phyloP scores from a whole-genome alignment of 2,888 invertebrate species.

The Tenodera sinensis region DNA sequence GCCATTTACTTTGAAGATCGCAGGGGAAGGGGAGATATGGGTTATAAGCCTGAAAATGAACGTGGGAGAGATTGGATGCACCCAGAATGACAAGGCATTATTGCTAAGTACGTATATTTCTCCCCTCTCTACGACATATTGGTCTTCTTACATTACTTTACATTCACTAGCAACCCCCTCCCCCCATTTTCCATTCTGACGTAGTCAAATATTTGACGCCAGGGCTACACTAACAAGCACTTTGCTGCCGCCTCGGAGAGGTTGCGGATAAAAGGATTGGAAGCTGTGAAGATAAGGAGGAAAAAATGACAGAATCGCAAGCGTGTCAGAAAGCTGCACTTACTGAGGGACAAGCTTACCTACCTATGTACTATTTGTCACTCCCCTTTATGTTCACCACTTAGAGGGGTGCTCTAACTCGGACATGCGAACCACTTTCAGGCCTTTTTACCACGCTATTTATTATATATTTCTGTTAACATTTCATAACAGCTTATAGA shows the following conservation, averaged over 20 bases:
- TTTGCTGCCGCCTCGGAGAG: not conserved
- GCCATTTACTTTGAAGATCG: too few relatives aligned
- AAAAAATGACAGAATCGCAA: not conserved
- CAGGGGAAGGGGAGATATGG: too few relatives aligned
- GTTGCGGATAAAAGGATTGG: not conserved
- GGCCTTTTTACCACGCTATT: too few relatives aligned
- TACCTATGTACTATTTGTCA: not conserved
- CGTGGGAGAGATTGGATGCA: not conserved
- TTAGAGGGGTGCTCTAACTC: not conserved
- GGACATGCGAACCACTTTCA: not conserved
- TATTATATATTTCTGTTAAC: too few relatives aligned
- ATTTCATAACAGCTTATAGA: too few relatives aligned
- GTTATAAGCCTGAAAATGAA: not conserved
- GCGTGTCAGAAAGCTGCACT: not conserved
- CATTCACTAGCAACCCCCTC: not conserved
- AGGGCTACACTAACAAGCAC: not conserved
- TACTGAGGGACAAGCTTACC: not conserved
- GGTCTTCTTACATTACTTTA: not conserved
- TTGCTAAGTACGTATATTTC: not conserved
- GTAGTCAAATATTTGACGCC: not conserved
- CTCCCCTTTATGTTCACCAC: not conserved
- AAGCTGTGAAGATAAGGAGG: not conserved
- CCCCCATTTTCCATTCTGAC: not conserved
- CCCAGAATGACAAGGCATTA: not conserved
- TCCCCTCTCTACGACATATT: not conserved